These are phyloP conservation scores for Tetragonisca angustula DNA, from an alignment of 2,888 invertebrate genomes.

Conservation along the genomic window DNA sequence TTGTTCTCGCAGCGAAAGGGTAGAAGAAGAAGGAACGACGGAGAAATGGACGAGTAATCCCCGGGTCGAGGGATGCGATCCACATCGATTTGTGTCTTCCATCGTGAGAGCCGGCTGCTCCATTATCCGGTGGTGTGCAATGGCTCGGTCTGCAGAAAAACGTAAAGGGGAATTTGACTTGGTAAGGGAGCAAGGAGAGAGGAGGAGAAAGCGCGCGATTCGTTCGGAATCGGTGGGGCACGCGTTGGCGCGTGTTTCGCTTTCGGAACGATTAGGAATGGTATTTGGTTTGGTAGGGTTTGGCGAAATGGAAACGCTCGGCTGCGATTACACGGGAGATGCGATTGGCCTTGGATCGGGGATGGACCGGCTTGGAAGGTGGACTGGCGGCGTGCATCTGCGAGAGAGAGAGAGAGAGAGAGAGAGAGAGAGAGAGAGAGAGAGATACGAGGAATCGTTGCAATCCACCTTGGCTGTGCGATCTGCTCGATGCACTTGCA, in stretches of 20 bases:
- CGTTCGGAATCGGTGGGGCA: constrained; percentile 25
- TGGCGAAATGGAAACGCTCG: constrained; percentile 51
- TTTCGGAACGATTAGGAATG: constrained; percentile 57
- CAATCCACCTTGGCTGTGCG: constrained; percentile 11
- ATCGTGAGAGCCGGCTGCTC: not conserved
- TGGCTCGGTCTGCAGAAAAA: constrained; percentile 5
- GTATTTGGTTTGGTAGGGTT: constrained; percentile 35
- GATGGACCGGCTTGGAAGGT: not conserved
- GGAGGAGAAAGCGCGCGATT: not conserved
- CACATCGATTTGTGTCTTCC: not conserved
- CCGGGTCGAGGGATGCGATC: not conserved
- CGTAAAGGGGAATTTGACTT: constrained; percentile 34
- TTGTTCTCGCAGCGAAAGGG: constrained; percentile 15
- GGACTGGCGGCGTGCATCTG: constrained; percentile 2
- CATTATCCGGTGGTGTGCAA: not conserved
- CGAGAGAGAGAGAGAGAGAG: constrained; percentile 30
- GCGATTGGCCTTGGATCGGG: constrained; percentile 57
- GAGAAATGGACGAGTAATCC: not conserved
- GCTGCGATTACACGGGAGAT: constrained; percentile 49
- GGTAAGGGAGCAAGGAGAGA: not conserved
- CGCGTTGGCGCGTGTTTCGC: constrained; percentile 44
- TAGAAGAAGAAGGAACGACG: not conserved
- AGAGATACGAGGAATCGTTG: constrained; percentile 35
- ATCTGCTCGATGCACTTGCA: constrained; percentile 25
- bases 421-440: constrained; percentile 29